Evolutionary conservation across 2,113 vertebrate genomes (phyloP).

Genomic region (Dascyllus trimaculatus): DNA sequence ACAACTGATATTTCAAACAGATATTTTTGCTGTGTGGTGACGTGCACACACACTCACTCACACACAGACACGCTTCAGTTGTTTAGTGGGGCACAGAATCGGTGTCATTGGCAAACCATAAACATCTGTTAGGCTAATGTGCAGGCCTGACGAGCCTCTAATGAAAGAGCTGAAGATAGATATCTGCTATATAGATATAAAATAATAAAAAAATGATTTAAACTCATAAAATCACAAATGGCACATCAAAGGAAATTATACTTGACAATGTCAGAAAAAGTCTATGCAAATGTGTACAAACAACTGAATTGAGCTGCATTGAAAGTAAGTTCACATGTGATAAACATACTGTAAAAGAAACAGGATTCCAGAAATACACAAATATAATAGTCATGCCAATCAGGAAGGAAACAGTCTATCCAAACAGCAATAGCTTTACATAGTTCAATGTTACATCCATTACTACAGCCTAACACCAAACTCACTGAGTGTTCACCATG

Average conservation of each 20-base stretch:
- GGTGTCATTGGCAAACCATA: constrained; percentile 18
- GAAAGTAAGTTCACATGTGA: constrained; percentile 24
- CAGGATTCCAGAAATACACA: constrained; percentile 28
- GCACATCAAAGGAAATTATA: constrained; percentile 12
- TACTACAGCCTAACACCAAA: constrained; percentile 18
- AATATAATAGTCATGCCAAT: constrained; percentile 40
- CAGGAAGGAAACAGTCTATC: constrained; percentile 44
- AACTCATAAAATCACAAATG: constrained; percentile 32
- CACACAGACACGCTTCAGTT: constrained; percentile 13
- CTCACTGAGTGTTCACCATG: constrained; percentile 16
- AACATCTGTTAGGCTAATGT: constrained; percentile 18
- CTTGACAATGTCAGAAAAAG: constrained; percentile 23
- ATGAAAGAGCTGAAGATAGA: constrained; percentile 5
- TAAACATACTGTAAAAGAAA: constrained; percentile 29
- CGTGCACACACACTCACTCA: background rate
- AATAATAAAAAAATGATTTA: background rate
- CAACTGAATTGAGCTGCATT: constrained; percentile 6
- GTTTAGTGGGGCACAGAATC: constrained; percentile 22
- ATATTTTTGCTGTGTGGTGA: constrained; percentile 8
- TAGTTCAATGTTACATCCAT: constrained; percentile 13
- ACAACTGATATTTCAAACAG: constrained; percentile 11
- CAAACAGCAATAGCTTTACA: constrained; percentile 23
- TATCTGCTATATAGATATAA: background rate
- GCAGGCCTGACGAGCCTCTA: constrained; percentile 11
- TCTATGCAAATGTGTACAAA: constrained; percentile 12